A percentile compares a stretch with the other conserved stretches of the same genome.
Conservation (phyloP, 2,888 invertebrate species). For the Phortica magna region DNA sequence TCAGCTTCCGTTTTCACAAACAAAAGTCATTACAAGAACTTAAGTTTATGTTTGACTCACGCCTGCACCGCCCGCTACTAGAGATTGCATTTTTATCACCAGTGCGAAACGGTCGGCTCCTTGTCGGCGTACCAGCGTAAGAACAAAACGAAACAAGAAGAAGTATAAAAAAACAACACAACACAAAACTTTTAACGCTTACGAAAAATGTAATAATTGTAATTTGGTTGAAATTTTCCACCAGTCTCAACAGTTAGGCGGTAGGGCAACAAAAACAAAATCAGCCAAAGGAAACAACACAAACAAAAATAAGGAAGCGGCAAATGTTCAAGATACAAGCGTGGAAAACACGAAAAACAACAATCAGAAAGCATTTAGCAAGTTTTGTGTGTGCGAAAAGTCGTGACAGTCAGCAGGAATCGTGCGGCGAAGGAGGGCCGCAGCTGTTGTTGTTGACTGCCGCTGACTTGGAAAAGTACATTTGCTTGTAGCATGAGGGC, state of each 20-base stretch:
- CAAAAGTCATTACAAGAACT: slow-evolving; percentile 24
- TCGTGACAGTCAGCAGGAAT: neutral
- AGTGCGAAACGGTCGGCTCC: neutral
- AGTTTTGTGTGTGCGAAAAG: slow-evolving; percentile 15
- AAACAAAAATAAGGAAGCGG: neutral
- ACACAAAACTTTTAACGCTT: slow-evolving; percentile 10
- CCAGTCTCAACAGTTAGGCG: neutral
- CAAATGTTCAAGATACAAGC: slow-evolving; percentile 4
- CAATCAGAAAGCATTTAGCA: slow-evolving; percentile 75
- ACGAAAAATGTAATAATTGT: slow-evolving; percentile 29
- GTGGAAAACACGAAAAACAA: slow-evolving; percentile 66
- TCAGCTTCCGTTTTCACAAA: neutral
- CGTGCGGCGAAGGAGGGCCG: neutral
- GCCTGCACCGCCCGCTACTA: neutral
- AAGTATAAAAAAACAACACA: neutral
- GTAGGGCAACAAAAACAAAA: neutral
- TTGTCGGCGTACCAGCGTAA: neutral
- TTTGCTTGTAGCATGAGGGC: slow-evolving; percentile 15
- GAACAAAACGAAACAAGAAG: neutral
- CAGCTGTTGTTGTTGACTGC: neutral
- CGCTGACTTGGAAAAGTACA: neutral
- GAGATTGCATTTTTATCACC: slow-evolving; percentile 17
- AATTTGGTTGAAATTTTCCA: slow-evolving; percentile 27
- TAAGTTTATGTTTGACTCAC: slow-evolving; percentile 19
- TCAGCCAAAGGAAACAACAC: neutral